These are phyloP conservation scores for Dasysyrphus tricinctus DNA, from an alignment of 2,888 invertebrate genomes.

Conservation along the genomic window DNA sequence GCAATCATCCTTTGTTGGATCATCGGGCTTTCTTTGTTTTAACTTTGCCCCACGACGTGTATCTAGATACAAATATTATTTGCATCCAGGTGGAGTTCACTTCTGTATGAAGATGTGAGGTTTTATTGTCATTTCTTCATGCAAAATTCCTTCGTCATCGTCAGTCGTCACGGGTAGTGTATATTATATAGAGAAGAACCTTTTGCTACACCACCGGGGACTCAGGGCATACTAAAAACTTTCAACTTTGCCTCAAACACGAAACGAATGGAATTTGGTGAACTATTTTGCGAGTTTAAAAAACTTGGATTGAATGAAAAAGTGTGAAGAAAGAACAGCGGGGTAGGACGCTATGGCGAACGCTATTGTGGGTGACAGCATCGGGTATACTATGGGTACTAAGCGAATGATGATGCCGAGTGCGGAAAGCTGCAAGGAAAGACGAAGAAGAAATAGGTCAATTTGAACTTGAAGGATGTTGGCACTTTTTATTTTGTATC, in stretches of 20 bases:
- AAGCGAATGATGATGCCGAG: constrained; percentile 36
- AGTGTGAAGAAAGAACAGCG: constrained; percentile 22
- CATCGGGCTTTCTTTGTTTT: constrained; percentile 38
- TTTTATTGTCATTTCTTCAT: constrained; percentile 67
- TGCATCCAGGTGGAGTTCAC: constrained; percentile 62
- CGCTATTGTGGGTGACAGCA: constrained; percentile 28
- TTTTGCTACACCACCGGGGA: constrained; percentile 42
- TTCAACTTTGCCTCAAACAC: constrained; percentile 72
- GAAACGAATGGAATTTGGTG: constrained; percentile 69
- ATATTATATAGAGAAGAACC: constrained; percentile 6
- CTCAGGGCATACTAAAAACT: constrained; percentile 57
- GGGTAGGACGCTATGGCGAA: constrained; percentile 23
- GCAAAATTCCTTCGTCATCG: constrained; percentile 62
- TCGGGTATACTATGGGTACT: constrained; percentile 1
- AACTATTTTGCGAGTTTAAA: constrained; percentile 70
- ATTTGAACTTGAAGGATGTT: constrained; percentile 74
- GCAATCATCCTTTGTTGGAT: constrained; percentile 50
- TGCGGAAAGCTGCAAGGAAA: constrained; percentile 37
- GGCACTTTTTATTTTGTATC: constrained; percentile 65
- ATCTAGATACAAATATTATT: constrained; percentile 55
- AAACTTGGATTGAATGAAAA: constrained; percentile 69
- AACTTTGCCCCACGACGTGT: constrained; percentile 38
- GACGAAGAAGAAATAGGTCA: constrained; percentile 70
- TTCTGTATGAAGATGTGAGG: constrained; percentile 60
- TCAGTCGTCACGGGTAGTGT: constrained; percentile 54